Base-by-base conservation (phyloP, 2,113 vertebrate species). In the Neogale vison region DNA sequence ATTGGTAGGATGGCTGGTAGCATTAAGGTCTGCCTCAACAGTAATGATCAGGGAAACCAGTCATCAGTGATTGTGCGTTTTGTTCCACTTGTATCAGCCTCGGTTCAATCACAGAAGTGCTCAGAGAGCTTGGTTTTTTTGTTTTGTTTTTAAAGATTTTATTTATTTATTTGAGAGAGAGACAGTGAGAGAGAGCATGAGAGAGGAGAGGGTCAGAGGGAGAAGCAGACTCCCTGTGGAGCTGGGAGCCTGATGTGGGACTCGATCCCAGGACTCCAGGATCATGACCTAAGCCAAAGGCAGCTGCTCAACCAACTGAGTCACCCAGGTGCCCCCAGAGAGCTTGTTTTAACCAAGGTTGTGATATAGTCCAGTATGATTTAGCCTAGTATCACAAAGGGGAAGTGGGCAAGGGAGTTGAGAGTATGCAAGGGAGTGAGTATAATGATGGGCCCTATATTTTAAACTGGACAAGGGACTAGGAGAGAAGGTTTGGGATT, bases 91-190 rank as follows among this genome's bases (percentile, higher is more conserved):
- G 71, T 71, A 93, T 93, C 45, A 15, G 74, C 18, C 45, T 91
- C 18, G 14, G 47, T 79, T 95, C 88, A 92, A 94, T 80, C 83
- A 95, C 52, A 29, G 52, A 79, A 52, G 34, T 55, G 59, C 12
- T 97, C 69, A 72, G 42, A 82, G 93, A 87, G 76, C 29, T 96
- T 95, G 23, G 71, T 93, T 89, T 88, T 47, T 47, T 47, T 47
- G 45, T 11, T 47, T 47, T 47, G 45, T 47, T 47, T 47, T 47
- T 47, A 47, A 47, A 47, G 45, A 47, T 47, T 47, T 47, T 47
- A 47, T 47, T 47, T 47, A 47, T 47, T 47, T 47, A 47, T 47
- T 47, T 47, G 45, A 47, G 45, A 47, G 45, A 47, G 45, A 47
- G 45, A 47, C 10, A 11, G 45, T 47, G 45, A 47, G 7, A 47